Conservation (phyloP, 2,888 invertebrate species). For the Orchesella flavescens region DNA sequence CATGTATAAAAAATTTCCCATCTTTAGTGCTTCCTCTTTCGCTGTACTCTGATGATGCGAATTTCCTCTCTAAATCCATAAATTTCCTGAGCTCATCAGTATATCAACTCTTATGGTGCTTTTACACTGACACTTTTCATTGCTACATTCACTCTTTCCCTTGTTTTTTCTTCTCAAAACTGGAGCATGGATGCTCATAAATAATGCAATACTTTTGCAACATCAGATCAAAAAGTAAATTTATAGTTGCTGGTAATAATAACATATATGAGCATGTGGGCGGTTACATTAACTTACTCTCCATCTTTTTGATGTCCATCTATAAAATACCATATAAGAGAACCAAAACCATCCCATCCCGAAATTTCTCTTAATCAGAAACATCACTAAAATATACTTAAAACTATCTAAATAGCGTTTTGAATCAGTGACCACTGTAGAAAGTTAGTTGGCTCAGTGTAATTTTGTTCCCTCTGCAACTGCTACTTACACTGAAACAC, state of each 20-base stretch:
- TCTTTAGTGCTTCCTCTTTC: conserved; percentile 16
- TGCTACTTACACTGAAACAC: no score
- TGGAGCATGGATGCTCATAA: conserved; percentile 44
- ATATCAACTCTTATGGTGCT: neutral
- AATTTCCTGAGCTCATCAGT: neutral
- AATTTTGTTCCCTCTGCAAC: no score
- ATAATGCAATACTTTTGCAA: conserved; percentile 31
- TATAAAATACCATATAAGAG: no score
- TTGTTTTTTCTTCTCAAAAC: conserved; percentile 21
- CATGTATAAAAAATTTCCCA: neutral
- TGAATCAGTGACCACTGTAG: no score
- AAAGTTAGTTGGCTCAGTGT: no score
- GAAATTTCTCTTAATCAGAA: no score
- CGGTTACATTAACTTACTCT: conserved; percentile 5
- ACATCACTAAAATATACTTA: no score
- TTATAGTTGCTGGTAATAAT: no score
- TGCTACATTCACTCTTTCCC: neutral
- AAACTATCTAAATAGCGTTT: no score
- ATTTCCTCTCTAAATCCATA: conserved; percentile 42
- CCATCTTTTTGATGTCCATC: neutral
- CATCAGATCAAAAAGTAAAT: no score
- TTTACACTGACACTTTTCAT: conserved; percentile 1
- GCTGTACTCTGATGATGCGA: conserved; percentile 10
- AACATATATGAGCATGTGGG: no score
- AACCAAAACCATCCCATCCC: no score